Evolutionary conservation across 1,140 invertebrate genomes (phyloP).

Genomic region (Rhizoglyphus robini): DNA sequence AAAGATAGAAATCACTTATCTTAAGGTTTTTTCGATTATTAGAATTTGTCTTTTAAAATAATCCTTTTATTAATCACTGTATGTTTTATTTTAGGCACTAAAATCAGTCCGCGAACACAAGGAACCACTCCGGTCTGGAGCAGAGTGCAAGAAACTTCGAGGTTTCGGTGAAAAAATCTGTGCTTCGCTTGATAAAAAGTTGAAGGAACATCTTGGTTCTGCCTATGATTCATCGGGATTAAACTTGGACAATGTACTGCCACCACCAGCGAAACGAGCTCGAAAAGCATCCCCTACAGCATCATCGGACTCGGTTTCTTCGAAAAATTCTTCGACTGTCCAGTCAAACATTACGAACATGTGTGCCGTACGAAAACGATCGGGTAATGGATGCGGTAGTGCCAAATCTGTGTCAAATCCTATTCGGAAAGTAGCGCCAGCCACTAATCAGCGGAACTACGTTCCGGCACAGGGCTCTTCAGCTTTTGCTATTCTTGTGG

Average conservation of each 20-base stretch:
- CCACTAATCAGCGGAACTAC: constrained; percentile 36
- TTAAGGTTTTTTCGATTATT: constrained; percentile 40
- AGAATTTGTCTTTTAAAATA: background rate
- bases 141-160: constrained; percentile 68
- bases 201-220: constrained; percentile 37
- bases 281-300: too few species aligned
- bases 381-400: constrained; percentile 14
- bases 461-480: constrained; percentile 42
- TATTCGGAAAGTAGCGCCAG: background rate
- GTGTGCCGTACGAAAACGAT: background rate
- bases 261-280: too few species aligned
- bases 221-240: background rate
- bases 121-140: constrained; percentile 54
- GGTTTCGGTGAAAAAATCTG: constrained; percentile 70
- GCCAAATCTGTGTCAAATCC: constrained; percentile 6
- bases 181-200: constrained; percentile 55
- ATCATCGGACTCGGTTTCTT: too few species aligned
- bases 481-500: constrained; percentile 46
- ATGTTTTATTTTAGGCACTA: constrained; percentile 48
- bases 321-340: too few species aligned
- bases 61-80: constrained; percentile 16
- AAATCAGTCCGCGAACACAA: constrained; percentile 67
- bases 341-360: too few species aligned
- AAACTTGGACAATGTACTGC: too few species aligned
- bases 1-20: constrained; percentile 51